Percentiles rank a stretch among this genome's conserved stretches.
These are phyloP conservation scores for Stegostoma tigrinum DNA, from an alignment of 2,113 vertebrate species.

Conservation along the genomic window DNA sequence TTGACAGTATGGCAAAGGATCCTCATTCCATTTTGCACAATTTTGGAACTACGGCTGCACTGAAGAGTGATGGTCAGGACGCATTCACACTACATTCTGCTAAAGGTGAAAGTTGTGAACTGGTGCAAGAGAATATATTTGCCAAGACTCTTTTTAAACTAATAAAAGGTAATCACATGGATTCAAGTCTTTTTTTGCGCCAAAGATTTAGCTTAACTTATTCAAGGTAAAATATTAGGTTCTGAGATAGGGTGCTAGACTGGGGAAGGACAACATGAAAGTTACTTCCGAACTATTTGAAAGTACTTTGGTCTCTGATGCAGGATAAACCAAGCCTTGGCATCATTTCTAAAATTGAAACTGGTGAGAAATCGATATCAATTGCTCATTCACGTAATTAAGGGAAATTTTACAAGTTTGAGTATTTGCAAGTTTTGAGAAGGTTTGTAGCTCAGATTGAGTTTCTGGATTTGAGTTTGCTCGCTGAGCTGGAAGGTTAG, in stretches of 20 bases:
- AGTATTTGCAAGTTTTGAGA: too few species aligned
- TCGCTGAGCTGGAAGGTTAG: too few species aligned
- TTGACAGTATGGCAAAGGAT: too few species aligned
- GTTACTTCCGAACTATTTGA: background rate
- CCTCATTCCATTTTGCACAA: too few species aligned
- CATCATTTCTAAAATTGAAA: background rate
- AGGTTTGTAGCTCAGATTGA: too few species aligned
- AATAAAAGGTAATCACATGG: background rate
- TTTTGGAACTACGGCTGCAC: too few species aligned
- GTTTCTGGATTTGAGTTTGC: too few species aligned
- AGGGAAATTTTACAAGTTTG: background rate
- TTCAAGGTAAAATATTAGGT: background rate
- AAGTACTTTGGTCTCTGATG: background rate
- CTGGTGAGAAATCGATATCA: background rate
- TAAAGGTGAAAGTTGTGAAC: background rate
- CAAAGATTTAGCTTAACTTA: background rate
- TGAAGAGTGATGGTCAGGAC: too few species aligned
- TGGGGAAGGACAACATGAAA: background rate
- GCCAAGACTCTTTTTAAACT: background rate
- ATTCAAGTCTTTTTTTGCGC: background rate
- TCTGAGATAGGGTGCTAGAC: background rate
- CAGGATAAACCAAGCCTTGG: background rate
- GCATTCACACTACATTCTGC: too few species aligned
- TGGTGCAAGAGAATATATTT: background rate
- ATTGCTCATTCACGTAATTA: background rate